These are phyloP conservation scores for Sarotherodon lohbergeri DNA, from an alignment of 2,113 vertebrate genomes.

Conservation along the genomic window DNA sequence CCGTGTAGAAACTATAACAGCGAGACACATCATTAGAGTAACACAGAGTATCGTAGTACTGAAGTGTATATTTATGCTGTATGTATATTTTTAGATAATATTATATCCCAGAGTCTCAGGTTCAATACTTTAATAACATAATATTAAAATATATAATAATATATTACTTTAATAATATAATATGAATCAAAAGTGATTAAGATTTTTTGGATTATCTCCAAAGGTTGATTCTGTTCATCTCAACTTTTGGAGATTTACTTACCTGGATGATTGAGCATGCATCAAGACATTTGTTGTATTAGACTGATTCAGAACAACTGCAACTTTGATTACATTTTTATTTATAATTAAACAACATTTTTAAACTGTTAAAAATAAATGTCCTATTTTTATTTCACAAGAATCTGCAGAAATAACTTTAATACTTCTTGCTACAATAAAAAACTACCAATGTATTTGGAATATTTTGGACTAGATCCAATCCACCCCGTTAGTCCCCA, in stretches of 20 bases:
- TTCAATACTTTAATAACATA: background rate
- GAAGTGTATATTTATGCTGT: background rate
- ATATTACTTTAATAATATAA: too few relatives aligned
- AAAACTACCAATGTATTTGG: background rate
- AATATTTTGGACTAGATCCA: background rate
- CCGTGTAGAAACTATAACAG: constrained; percentile 60
- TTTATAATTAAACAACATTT: background rate
- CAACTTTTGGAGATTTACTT: too few relatives aligned
- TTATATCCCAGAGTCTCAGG: accelerated
- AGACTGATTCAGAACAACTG: background rate
- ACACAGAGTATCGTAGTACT: background rate
- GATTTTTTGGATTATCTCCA: too few relatives aligned
- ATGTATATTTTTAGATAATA: background rate
- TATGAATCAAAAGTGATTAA: too few relatives aligned
- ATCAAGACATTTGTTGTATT: too few relatives aligned
- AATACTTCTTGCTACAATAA: background rate
- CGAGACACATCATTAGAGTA: background rate
- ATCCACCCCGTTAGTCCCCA: background rate
- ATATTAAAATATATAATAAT: too few relatives aligned
- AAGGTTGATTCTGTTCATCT: too few relatives aligned
- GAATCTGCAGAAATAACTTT: background rate
- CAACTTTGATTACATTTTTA: background rate
- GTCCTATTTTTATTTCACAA: background rate
- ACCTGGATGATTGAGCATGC: too few relatives aligned
- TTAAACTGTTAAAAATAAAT: background rate